phyloP scores from a whole-genome alignment of 2,888 invertebrate species.

The Drosophila phalerata region DNA sequence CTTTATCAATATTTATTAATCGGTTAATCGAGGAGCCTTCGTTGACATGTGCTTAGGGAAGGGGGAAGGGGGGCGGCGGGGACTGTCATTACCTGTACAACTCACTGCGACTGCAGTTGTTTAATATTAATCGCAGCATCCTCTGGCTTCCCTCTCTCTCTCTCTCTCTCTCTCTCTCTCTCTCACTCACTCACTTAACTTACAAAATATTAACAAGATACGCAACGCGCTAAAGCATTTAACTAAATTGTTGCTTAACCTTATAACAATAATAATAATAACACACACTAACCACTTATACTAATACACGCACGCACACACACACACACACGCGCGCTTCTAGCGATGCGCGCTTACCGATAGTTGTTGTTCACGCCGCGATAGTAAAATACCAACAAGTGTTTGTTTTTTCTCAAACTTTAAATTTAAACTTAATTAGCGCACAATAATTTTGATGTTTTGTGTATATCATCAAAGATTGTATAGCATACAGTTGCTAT shows the following conservation, averaged over 20 bases:
- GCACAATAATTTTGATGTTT: not conserved
- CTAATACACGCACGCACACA: slow-evolving; percentile 1
- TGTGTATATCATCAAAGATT: not conserved
- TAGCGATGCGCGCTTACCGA: slow-evolving; percentile 29
- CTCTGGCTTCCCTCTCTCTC: slow-evolving; percentile 45
- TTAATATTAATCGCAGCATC: slow-evolving; percentile 77
- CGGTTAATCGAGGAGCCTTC: not conserved
- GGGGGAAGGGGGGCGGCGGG: not conserved
- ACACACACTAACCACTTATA: slow-evolving; percentile 33
- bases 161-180: slow-evolving; percentile 39
- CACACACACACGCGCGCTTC: slow-evolving; percentile 3
- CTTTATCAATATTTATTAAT: slow-evolving; percentile 44
- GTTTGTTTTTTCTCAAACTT: not conserved
- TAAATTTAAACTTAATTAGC: not conserved
- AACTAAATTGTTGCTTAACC: slow-evolving; percentile 59
- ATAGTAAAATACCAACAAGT: slow-evolving; percentile 7
- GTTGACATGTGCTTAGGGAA: slow-evolving; percentile 13
- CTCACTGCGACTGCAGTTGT: slow-evolving; percentile 75
- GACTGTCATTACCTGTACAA: slow-evolving; percentile 66
- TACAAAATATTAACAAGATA: slow-evolving; percentile 57
- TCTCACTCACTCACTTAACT: slow-evolving; percentile 52
- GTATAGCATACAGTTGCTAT: not conserved
- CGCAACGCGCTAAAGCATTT: slow-evolving; percentile 66
- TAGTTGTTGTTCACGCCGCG: slow-evolving; percentile 7
- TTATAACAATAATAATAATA: slow-evolving; percentile 65